Base-by-base conservation (phyloP, 2,888 invertebrate species). In the Muschampia plurimacula region DNA sequence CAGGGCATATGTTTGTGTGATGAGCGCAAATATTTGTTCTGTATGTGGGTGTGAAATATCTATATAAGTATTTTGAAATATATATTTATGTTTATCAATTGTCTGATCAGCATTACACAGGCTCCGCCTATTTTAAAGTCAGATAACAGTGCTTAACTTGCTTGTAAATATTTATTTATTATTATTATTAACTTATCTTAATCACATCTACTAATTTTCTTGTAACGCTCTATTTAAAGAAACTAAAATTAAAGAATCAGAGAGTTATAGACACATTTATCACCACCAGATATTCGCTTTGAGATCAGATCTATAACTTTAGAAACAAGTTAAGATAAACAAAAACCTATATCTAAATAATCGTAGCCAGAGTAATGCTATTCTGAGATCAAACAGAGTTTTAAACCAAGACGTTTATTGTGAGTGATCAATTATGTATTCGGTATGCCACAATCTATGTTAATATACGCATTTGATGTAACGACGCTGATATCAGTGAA, bases 321-420 rank as follows among this genome's bases (percentile, higher is more conserved):
- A 69, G 72, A 74, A 72, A 69, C 66, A 52, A 52, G 28, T 67
- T 69, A 63, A 69, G 70, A 73, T 75, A 78, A 75, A 75, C 74
- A 77, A 76, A 77, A 62, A 74, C 62, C 59, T 64, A 67, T 57
- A 71, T 69, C 73, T 72, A 74, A 74, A 76, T 68, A 73, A 71
- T 28, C 55, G 63, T 64, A 13, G 57, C 12, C n/a, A 22, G 22
- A 59, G 46, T 62, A 22, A 32, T 60, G 73, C 74, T 69, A 70
- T 72, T 74, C 70, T 49, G 60, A 72, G 74, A 74, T 74, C 68
- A 74, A 69, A 74, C 68, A 68, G 41, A 68, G 32, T 67, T 60
- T 72, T 36, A 63, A 60, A 49, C 28, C 28, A 49, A 62, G 41
- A 52, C 66, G 67, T 67, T 71, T 72, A 72, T 67, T 52, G 52